Evolutionary conservation across 1,140 invertebrate species (phyloP).

Genomic region (Drosophila insularis): DNA sequence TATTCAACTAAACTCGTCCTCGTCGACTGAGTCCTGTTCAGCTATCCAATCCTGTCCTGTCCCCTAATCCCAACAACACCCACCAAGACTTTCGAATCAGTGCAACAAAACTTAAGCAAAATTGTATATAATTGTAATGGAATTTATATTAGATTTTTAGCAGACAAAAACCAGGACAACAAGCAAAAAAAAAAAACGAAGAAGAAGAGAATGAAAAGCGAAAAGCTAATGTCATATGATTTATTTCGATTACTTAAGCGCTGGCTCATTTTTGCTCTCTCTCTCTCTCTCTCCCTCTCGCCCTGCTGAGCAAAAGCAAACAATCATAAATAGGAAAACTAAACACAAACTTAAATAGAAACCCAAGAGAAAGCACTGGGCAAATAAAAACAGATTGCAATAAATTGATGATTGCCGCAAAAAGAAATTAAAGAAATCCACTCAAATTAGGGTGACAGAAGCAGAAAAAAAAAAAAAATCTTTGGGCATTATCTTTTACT

Average conservation of each 20-base stretch:
- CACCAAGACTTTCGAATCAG: conserved; percentile 56
- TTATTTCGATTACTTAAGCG: conserved; percentile 72
- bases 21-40: no score
- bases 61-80: no score
- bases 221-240: conserved; percentile 36
- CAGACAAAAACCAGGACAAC: conserved; percentile 12
- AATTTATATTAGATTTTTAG: conserved; percentile 67
- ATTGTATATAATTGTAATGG: conserved; percentile 76
- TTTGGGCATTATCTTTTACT: neutral
- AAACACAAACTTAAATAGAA: conserved; percentile 30
- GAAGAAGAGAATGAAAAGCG: neutral
- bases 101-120: conserved; percentile 50
- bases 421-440: conserved; percentile 11
- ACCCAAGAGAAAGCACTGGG: neutral
- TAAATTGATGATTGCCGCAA: neutral
- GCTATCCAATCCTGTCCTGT: no score
- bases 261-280: neutral
- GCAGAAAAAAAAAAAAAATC: neutral
- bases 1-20: conserved; percentile 30
- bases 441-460: neutral
- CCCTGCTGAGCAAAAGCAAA: neutral
- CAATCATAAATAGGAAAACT: neutral
- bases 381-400: conserved; percentile 6
- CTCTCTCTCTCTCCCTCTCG: neutral
- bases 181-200: neutral